Evolutionary conservation across 2,113 vertebrate species (phyloP), one percentile per base, ranked within the genome.

Genomic region (Motacilla tschutschensis): DNA sequence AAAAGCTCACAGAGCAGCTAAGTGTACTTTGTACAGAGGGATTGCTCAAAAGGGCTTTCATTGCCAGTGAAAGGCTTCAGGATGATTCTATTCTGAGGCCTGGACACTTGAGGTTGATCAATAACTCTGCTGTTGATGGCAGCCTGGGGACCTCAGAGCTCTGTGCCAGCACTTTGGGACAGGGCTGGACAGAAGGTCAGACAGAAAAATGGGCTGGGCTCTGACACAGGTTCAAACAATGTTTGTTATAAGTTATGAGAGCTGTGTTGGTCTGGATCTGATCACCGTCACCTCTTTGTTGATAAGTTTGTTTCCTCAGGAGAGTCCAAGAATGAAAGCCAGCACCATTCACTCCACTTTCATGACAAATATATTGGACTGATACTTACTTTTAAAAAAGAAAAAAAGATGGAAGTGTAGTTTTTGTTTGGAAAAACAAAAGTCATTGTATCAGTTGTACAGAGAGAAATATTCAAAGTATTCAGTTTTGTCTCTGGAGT

Each of bases 391-490:
- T 24, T 1, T 14, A 43, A 60, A 60, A 36, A 43, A 64, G 0
- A 46, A 63, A n/a, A 60, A 10, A 48, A 31, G 10, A n/a, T 6
- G 4, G 3, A 75, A 70, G 2, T 8, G 3, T 29, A 17, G 2
- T 21, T 67, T 87, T 78, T 78, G 38, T 62, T 73, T 69, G 25
- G 10, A 59, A 83, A 85, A 83, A 63, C 7, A 41, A 48, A 46
- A 46, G n/a, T 13, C 1, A 18, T 43, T 66, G 1, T 44, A 71
- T 60, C n/a, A 54, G 20, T 60, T 74, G 26, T 21, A 54, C 28
- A 51, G 43, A 84, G 14, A 76, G 41, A 92, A 89, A 73, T 60
- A 94, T 87, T 87, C 48, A 17, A 93, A 87, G 65, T 76, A 92
- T 91, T 84, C 72, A 26, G 36, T 93, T 88, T 76, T 58, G 33